These are phyloP conservation scores for Diplolepis rosae DNA, from an alignment of 2,888 invertebrate genomes.

Conservation along the genomic window DNA sequence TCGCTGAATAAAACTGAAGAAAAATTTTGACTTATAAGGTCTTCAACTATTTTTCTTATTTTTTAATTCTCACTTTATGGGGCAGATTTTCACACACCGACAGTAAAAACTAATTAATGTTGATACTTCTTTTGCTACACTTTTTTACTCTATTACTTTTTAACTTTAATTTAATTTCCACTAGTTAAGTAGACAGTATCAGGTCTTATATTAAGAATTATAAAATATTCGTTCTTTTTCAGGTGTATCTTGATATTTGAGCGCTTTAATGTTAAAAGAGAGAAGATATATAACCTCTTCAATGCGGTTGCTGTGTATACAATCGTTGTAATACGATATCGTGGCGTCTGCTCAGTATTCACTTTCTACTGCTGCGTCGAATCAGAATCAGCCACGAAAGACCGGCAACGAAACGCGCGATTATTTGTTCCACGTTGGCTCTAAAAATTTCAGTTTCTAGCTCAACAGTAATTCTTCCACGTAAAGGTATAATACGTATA, in stretches of 20 bases:
- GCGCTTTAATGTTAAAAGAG: not conserved
- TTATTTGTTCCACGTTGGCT: not conserved
- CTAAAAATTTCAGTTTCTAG: not conserved
- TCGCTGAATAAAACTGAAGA: not conserved
- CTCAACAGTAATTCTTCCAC: not conserved
- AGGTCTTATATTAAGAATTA: not conserved
- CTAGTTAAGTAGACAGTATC: not conserved
- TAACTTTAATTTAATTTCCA: not conserved
- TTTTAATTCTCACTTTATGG: not conserved
- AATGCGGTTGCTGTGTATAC: not conserved
- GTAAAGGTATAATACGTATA: not conserved
- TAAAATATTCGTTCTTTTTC: not conserved
- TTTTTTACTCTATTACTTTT: too few species aligned
- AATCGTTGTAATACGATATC: constrained; percentile 14
- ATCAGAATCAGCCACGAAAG: constrained; percentile 60
- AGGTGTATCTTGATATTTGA: not conserved
- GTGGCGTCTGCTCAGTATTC: constrained; percentile 11
- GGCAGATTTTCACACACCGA: not conserved
- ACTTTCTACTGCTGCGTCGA: constrained; percentile 47
- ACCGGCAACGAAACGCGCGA: constrained; percentile 28
- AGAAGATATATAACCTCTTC: not conserved
- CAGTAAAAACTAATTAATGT: not conserved
- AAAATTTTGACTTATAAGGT: not conserved
- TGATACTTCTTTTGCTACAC: not conserved
- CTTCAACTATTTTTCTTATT: not conserved